phyloP scores from a whole-genome alignment of 2,113 vertebrate species.

The Asarcornis scutulata region DNA sequence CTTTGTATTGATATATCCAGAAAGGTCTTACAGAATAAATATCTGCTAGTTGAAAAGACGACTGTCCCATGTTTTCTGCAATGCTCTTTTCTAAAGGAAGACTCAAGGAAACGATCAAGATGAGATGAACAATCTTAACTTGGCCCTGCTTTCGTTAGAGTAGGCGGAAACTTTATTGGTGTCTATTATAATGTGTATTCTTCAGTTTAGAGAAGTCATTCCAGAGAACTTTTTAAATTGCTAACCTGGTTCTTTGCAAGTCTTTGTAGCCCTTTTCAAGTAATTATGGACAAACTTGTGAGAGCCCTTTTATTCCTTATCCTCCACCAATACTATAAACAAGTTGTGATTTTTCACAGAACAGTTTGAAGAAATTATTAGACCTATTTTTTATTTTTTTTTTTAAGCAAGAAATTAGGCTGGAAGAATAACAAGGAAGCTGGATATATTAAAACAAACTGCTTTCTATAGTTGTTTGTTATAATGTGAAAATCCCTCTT shows the following conservation, averaged over 20 bases:
- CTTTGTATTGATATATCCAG: not conserved
- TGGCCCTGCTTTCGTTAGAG: not conserved
- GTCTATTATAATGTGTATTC: not conserved
- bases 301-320: not conserved
- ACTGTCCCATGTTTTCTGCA: not conserved
- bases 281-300: not conserved
- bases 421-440: not conserved
- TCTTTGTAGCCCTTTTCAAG: not conserved
- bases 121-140: not conserved
- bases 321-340: not conserved
- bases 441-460: not conserved
- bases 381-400: not conserved
- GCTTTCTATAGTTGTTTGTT: conserved; percentile 45
- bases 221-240: not conserved
- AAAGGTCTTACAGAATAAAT: not conserved
- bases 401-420: not conserved
- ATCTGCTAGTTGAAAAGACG: not conserved
- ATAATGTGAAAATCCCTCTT: conserved; percentile 53
- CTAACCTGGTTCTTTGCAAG: not conserved
- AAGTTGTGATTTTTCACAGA: conserved; percentile 11
- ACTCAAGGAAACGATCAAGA: not conserved
- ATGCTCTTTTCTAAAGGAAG: not conserved
- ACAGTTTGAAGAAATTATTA: not conserved
- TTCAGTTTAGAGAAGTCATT: not conserved
- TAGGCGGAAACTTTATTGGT: rapidly evolving